Evolutionary conservation across 2,888 invertebrate genomes (phyloP).

Genomic region (Scaptomyza tumidula): DNA sequence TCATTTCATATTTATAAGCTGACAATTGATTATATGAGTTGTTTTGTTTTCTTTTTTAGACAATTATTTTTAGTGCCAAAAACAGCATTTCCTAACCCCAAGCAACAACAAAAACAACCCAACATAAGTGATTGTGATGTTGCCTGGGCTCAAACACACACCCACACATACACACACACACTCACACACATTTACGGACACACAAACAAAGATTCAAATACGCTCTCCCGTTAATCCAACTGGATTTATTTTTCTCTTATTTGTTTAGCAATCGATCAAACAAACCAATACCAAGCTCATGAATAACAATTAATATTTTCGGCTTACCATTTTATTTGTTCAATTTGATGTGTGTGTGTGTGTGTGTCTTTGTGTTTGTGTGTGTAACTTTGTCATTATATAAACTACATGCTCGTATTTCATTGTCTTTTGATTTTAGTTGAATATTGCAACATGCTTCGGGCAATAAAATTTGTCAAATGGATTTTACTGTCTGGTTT

Average conservation of each 20-base stretch:
- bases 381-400: slow-evolving; percentile 15
- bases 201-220: no score
- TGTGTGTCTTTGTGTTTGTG: neutral
- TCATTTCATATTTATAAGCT: slow-evolving; percentile 65
- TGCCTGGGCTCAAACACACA: neutral
- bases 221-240: slow-evolving; percentile 12
- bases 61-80: slow-evolving; percentile 58
- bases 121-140: no score
- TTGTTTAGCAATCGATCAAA: slow-evolving; percentile 28
- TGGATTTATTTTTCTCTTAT: slow-evolving; percentile 4
- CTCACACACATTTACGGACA: neutral
- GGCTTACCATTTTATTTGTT: slow-evolving; percentile 2
- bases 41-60: slow-evolving; percentile 16
- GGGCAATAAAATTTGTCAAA: slow-evolving; percentile 67
- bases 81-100: slow-evolving; percentile 35
- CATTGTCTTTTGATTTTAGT: neutral
- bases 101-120: neutral
- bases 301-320: slow-evolving; percentile 37
- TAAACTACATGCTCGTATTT: slow-evolving; percentile 2
- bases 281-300: neutral
- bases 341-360: neutral
- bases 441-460: slow-evolving; percentile 14
- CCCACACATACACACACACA: neutral
- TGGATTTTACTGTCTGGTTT: slow-evolving; percentile 58
- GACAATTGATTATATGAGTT: slow-evolving; percentile 54